These are phyloP conservation scores for Esox niger DNA, from an alignment of 2,113 vertebrate genomes.

Conservation along the genomic window DNA sequence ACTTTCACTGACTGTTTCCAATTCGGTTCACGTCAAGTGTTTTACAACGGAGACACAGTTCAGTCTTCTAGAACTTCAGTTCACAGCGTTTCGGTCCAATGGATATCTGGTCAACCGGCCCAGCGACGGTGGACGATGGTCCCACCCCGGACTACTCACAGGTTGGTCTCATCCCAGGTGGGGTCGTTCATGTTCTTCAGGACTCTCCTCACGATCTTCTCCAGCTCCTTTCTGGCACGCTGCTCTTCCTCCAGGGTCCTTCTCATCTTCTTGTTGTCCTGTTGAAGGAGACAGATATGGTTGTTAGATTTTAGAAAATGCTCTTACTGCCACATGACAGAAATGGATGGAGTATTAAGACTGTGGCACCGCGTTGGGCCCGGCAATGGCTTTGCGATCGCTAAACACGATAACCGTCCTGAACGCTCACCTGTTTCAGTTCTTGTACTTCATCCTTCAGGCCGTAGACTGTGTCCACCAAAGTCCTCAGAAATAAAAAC, in stretches of 20 bases:
- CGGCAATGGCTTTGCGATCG: no score
- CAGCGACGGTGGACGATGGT: no score
- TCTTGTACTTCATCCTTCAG: constrained; percentile 95
- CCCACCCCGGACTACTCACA: constrained; percentile 65
- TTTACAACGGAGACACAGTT: background rate
- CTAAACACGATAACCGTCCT: no score
- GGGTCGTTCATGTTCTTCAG: constrained; percentile 93
- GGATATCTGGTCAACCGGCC: background rate
- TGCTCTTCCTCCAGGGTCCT: constrained; percentile 95
- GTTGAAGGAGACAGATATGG: constrained; percentile 13
- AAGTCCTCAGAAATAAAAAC: constrained; percentile 78
- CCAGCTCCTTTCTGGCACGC: constrained; percentile 91
- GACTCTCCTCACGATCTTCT: constrained; percentile 88
- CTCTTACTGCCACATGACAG: no score
- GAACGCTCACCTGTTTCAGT: constrained; percentile 83
- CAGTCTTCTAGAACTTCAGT: background rate
- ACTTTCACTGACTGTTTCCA: background rate
- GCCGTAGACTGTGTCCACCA: constrained; percentile 96
- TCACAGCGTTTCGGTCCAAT: constrained; percentile 1
- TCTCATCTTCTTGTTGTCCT: constrained; percentile 99
- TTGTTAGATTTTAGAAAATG: background rate
- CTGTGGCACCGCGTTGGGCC: no score
- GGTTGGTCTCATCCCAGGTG: constrained; percentile 95
- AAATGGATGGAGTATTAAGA: no score
- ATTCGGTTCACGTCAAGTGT: background rate